phyloP scores from a whole-genome alignment of 2,797 vertebrate species.

The Yasuhikotakia modesta region DNA sequence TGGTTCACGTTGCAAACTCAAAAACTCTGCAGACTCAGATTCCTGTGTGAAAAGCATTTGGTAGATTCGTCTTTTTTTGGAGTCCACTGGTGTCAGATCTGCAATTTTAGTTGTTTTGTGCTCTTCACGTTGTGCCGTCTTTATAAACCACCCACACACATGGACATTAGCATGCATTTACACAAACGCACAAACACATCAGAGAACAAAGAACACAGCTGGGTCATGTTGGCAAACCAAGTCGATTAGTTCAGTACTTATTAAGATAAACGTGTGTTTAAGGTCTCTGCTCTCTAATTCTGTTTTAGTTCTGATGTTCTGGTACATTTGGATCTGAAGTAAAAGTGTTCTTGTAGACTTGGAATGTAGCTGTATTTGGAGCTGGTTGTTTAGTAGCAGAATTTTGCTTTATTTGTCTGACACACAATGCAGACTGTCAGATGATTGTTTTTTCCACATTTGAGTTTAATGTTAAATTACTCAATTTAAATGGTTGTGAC shows the following conservation, averaged over 20 bases:
- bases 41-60: conserved; percentile 53
- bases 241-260: conserved; percentile 66
- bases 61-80: conserved; percentile 18
- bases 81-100: conserved; percentile 30
- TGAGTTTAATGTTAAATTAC: too few relatives aligned
- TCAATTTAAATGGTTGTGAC: too few relatives aligned
- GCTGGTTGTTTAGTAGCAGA: too few relatives aligned
- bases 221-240: conserved; percentile 62
- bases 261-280: conserved; percentile 62
- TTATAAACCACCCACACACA: conserved; percentile 26
- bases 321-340: neutral
- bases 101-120: conserved; percentile 37
- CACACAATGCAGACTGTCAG: conserved; percentile 35
- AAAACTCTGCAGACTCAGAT: conserved; percentile 51
- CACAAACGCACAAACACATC: conserved; percentile 6
- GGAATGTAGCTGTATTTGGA: neutral
- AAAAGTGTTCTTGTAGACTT: conserved; percentile 33
- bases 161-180: conserved; percentile 6
- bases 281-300: too few relatives aligned
- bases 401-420: conserved; percentile 59
- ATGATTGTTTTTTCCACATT: too few relatives aligned
- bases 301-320: conserved; percentile 30
- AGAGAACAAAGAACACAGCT: conserved; percentile 1
- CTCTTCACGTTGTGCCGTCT: conserved; percentile 14
- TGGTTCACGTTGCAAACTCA: conserved; percentile 40